A percentile compares a stretch with the other conserved stretches of the same genome.
These are phyloP conservation scores for Trogon melanurus DNA, from an alignment of 2,113 vertebrate genomes.

Conservation along the genomic window DNA sequence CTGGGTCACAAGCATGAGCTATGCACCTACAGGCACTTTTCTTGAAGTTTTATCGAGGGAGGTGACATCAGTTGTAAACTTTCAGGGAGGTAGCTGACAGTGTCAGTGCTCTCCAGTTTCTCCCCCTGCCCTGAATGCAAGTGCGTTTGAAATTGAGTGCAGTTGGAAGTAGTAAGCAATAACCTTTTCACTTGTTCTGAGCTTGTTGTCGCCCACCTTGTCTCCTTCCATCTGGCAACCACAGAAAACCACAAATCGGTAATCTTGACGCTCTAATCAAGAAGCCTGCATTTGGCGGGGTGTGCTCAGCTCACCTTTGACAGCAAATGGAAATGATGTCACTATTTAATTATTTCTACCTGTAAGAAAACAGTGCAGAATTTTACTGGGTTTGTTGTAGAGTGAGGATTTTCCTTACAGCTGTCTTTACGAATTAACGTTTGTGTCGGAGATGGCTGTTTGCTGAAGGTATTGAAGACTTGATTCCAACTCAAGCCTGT, in stretches of 20 bases:
- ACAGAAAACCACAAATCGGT: neutral
- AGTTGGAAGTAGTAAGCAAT: neutral
- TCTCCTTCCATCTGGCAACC: neutral
- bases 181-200: neutral
- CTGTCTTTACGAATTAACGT: neutral
- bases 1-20: neutral
- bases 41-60: neutral
- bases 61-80: neutral
- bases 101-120: neutral
- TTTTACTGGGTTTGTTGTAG: neutral
- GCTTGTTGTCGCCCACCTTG: rapidly evolving
- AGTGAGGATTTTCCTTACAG: neutral
- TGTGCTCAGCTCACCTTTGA: neutral
- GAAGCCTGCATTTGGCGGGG: neutral
- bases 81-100: neutral
- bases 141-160: neutral
- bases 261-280: neutral
- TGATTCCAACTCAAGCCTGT: neutral
- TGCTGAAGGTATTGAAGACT: neutral
- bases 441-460: neutral
- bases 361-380: neutral
- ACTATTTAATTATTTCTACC: neutral
- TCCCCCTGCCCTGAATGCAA: neutral
- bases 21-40: neutral
- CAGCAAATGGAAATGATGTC: neutral